phyloP scores from a whole-genome alignment of 2,797 vertebrate species.

The Xiphophorus birchmanni region DNA sequence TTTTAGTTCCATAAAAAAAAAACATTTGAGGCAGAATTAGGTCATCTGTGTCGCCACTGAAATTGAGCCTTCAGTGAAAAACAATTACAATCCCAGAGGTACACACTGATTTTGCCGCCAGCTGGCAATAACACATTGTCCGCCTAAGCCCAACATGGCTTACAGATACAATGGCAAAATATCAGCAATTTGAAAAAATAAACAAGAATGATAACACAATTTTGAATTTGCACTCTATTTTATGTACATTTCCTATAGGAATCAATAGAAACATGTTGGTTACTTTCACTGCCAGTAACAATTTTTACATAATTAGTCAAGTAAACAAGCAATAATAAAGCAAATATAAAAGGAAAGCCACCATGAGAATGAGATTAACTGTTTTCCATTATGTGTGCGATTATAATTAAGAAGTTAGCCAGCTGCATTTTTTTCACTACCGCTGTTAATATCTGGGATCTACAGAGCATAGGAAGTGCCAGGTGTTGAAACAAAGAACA shows the following conservation, averaged over 20 bases:
- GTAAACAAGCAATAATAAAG: not conserved
- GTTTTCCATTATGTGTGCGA: conserved; percentile 1
- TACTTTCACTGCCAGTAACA: not conserved
- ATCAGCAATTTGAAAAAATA: not conserved
- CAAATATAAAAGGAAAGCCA: not conserved
- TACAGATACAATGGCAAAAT: conserved; percentile 16
- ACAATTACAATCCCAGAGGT: conserved; percentile 49
- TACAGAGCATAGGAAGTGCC: not conserved
- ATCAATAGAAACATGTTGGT: conserved; percentile 1
- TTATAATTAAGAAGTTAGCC: not conserved
- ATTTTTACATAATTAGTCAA: conserved; percentile 6
- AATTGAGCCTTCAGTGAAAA: conserved; percentile 51
- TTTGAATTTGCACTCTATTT: conserved; percentile 2
- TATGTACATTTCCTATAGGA: not conserved
- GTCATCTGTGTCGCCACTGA: conserved; percentile 46
- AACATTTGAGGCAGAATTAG: conserved; percentile 30
- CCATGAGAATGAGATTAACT: not conserved
- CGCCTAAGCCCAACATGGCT: conserved; percentile 15
- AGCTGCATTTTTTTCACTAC: not conserved
- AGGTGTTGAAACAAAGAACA: not conserved
- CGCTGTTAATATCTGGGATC: conserved; percentile 5
- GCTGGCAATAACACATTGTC: conserved; percentile 46
- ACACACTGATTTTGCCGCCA: conserved; percentile 30
- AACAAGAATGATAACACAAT: not conserved
- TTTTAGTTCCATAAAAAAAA: conserved; percentile 25